Base-by-base conservation (phyloP, 2,888 invertebrate species). In the Drepanosiphum platanoidis region DNA sequence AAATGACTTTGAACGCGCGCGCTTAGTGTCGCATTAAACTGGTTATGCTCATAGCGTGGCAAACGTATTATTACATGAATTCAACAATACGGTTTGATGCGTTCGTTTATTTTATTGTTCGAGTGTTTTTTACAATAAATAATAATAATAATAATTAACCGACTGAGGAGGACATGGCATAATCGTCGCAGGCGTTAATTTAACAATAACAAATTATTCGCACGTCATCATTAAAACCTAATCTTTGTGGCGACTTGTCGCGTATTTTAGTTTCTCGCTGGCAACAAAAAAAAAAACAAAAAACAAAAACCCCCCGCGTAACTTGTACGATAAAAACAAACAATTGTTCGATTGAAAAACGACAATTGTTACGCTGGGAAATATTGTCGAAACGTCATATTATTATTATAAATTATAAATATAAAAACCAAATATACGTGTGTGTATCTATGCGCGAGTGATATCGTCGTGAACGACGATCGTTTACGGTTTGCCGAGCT, bases 191-290 rank as follows among this genome's bases (percentile, higher is more conserved):
- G n/a, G n/a, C n/a, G 70, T 30, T 68, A 68, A 70, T 80, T 70
- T 36, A 27, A 80, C 52, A 70, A 80, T 70, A 70, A 52, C 34
- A 52, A 68, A 68, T n/a, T n/a, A n/a, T 68, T 52, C 5, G 52
- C 70, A 68, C 34, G 58, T 81, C 71, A 52, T 82, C 68, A 52
- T 72, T 61, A 72, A 42, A 82, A 81, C 71, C 7, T 39, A 58
- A 81, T 81, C 30, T 61, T 82, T 61, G 0, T 22, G 46, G 36
- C n/a, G 61, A 72, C 5, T 61, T 42, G 42, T 82, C n/a, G 15
- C 36, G 52, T 5, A n/a, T n/a, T n/a, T n/a, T n/a, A 58, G 58
- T 72, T 81, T 72, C 39, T 72, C 27, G 27, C 27, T 27, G n/a
- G 39, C 39, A 71, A n/a, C 2, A 34, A 18, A 30, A 42, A 22